phyloP scores from a whole-genome alignment of 2,113 vertebrate genomes.

The Dipodomys spectabilis region DNA sequence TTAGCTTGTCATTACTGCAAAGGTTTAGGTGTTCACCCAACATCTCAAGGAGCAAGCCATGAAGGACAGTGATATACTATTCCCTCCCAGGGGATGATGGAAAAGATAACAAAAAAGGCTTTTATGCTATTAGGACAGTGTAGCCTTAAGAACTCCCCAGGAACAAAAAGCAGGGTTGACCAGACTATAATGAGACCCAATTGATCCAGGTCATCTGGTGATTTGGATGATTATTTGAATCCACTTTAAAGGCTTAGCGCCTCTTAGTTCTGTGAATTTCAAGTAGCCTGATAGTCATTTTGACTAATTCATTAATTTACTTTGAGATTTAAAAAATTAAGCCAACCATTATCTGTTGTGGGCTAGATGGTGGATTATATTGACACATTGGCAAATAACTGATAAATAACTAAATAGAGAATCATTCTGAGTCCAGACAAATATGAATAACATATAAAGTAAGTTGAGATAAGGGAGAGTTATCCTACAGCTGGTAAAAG shows the following conservation, averaged over 20 bases:
- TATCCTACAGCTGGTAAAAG: neutral
- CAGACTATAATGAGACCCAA: neutral
- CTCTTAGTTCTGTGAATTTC: slow-evolving; percentile 57
- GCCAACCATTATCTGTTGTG: neutral
- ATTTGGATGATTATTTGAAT: slow-evolving; percentile 34
- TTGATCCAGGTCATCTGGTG: neutral
- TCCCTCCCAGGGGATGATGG: slow-evolving; percentile 19
- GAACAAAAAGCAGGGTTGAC: slow-evolving; percentile 7
- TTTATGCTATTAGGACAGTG: neutral
- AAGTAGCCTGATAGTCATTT: slow-evolving; percentile 14
- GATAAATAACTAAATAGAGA: neutral
- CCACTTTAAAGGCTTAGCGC: slow-evolving; percentile 30
- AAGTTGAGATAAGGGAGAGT: neutral
- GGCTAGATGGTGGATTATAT: neutral
- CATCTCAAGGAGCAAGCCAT: neutral
- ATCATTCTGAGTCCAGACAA: slow-evolving; percentile 13
- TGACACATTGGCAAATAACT: too few species aligned
- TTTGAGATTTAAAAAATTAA: slow-evolving; percentile 32
- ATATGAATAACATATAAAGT: neutral
- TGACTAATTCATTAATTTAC: slow-evolving; percentile 27
- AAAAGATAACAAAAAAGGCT: slow-evolving; percentile 28
- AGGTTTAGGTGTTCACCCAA: neutral
- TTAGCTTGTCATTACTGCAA: slow-evolving; percentile 7
- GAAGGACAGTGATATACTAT: slow-evolving; percentile 37
- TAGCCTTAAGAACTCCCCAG: neutral